Evolutionary conservation across 2,888 invertebrate genomes (phyloP), one percentile per base, ranked within the genome.

Genomic region (Thalpophila matura): DNA sequence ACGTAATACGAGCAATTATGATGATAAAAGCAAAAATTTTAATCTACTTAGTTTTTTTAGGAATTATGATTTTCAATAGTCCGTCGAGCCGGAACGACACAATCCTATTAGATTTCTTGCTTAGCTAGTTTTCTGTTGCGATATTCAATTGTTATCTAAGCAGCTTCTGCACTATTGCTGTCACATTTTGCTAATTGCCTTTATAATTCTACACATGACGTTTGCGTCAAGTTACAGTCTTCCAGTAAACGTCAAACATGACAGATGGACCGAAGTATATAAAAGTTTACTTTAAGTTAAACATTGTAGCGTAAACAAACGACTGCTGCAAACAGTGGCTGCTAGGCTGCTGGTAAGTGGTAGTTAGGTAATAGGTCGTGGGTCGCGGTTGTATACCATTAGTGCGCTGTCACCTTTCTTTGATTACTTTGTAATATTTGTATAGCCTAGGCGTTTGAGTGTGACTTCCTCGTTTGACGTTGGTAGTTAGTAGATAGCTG

Each of bases 351-450:
- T 38, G 2, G 46, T 38, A 35, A 27, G 42, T 7, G 4, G 16
- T 1, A 10, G 35, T 71, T 66, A 38, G 16, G 62, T 27, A 66
- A 74, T 40, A 53, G 33, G 42, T 66, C 51, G 54, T 10, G 38
- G 18, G 60, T 31, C 18, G 27, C 6, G 12, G 46, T 26, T 35
- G 24, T n/a, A n/a, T n/a, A n/a, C n/a, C n/a, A n/a, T n/a, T n/a
- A n/a, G n/a, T 43, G 29, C 33, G n/a, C 26, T 47, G 62, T 31
- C 45, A 55, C 7, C 49, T 58, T 54, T 66, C 51, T 51, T 51
- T 57, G 27, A 60, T 71, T 57, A 45, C 43, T 63, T 60, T 74
- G 37, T 45, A 42, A 43, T 51, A 46, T 67, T 67, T 67, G 31
- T 26, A 31, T n/a, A 61, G 29, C 40, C 20, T 55, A 49, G 20